Conservation (phyloP, 2,113 vertebrate species). For the Tor tambroides region DNA sequence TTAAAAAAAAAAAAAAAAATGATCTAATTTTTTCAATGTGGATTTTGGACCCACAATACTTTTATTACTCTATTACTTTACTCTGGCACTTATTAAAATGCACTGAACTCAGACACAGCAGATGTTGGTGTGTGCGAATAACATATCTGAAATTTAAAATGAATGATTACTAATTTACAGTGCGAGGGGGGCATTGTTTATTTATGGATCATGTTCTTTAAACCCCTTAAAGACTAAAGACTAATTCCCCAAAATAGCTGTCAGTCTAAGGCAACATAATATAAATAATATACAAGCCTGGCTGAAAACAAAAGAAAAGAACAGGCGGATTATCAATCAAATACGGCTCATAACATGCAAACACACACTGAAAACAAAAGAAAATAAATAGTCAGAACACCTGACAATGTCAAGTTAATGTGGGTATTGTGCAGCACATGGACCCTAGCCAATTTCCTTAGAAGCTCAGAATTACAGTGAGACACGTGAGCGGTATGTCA, state of each 20-base stretch:
- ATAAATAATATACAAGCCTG: conserved; percentile 77
- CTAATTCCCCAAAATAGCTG: conserved; percentile 73
- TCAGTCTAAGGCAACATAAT: conserved; percentile 64
- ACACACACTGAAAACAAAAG: conserved; percentile 68
- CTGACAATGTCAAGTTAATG: conserved; percentile 66
- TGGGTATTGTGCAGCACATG: conserved; percentile 66
- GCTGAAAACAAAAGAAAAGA: conserved; percentile 67
- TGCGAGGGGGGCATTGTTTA: conserved; percentile 70
- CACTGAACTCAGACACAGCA: background rate
- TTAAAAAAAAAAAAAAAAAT: too few relatives aligned
- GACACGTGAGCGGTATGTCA: conserved; percentile 65
- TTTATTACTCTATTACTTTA: background rate
- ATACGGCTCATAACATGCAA: conserved; percentile 55
- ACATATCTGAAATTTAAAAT: conserved; percentile 70
- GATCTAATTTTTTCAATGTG: background rate
- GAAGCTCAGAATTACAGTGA: conserved; percentile 58
- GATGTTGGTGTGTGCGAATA: conserved; percentile 9
- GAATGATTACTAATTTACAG: conserved; percentile 77
- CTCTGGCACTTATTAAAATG: background rate
- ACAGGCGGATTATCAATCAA: conserved; percentile 75
- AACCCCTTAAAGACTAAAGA: conserved; percentile 75
- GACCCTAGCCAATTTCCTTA: conserved; percentile 65
- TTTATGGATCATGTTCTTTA: conserved; percentile 73
- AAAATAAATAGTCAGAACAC: conserved; percentile 72
- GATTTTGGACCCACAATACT: background rate